Evolutionary conservation across 2,888 invertebrate species (phyloP), one percentile per base, ranked within the genome.

Genomic region (Atherix ibis): DNA sequence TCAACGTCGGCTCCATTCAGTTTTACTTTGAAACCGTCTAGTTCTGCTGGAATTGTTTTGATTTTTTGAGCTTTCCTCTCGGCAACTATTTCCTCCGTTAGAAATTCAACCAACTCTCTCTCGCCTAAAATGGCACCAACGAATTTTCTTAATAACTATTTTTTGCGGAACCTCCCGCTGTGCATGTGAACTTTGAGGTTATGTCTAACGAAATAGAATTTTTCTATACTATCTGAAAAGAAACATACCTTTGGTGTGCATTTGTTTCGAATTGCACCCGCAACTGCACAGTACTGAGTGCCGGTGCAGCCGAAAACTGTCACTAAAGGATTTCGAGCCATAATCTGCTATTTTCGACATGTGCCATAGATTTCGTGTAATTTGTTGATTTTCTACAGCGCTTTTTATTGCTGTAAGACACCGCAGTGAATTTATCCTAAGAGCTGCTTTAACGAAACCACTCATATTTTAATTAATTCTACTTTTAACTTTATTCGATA

Each of bases 41-140:
- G 53, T 41, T 77, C 75, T 0, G 73, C 67, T 0, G 89, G 81
- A 44, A 85, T 66, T 0, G 70, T 67, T 56, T 80, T 76, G 12
- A 73, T 56, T 53, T 83, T 82, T 50, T 78, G 80, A 3, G 81
- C 73, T 53, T 87, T 84, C 46, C 82, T 78, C 56, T 95, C 95
- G 0, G 87, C 82, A 17, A 82, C 69, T 42, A 97, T 94, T 65
- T 97, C 95, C 51, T 95, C 89, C 2, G 82, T 78, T 17, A 97
- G 64, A 54, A 94, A 95, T 53, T 88, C 85, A 0, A 85, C 79
- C 32, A 97, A 65, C 52, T 89, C 88, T 44, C 76, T 70, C 55
- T 88, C 88, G 48, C 81, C 87, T 88, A 48, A 22, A 32, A 37
- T n/a, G 8, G 24, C n/a, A 36, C 54, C 45, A 31, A 32, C 25